phyloP scores from a whole-genome alignment of 2,113 vertebrate species.

The Labeo catla region DNA sequence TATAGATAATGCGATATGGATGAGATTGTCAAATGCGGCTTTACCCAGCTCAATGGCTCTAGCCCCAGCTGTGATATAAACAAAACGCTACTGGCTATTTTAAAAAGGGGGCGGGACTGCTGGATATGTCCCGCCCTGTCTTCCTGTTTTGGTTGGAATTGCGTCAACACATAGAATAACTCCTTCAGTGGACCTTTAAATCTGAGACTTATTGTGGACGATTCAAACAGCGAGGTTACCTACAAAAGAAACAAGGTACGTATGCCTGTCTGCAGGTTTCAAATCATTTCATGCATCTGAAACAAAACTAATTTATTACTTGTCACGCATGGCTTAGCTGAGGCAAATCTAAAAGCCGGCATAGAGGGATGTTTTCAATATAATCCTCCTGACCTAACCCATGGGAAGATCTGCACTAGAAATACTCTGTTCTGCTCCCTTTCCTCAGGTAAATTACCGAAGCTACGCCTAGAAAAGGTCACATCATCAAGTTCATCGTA shows the following conservation, averaged over 20 bases:
- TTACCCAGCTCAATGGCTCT: too few relatives aligned
- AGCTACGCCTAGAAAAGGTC: background rate
- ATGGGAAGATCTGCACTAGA: conserved; percentile 42
- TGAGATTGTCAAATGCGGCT: too few relatives aligned
- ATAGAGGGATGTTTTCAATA: conserved; percentile 25
- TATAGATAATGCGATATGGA: too few relatives aligned
- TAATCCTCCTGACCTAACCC: conserved; percentile 23
- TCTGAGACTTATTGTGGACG: background rate
- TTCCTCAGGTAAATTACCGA: conserved; percentile 9
- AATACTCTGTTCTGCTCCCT: conserved; percentile 5
- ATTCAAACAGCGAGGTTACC: conserved; percentile 8
- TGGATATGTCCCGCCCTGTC: too few relatives aligned
- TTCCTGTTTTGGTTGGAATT: too few relatives aligned
- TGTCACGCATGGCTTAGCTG: conserved; percentile 71
- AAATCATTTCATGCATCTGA: conserved; percentile 75
- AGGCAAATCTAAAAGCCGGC: conserved; percentile 61
- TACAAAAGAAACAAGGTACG: conserved; percentile 35
- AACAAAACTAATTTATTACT: conserved; percentile 77
- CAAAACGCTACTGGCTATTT: too few relatives aligned
- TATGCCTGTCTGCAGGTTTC: conserved; percentile 67
- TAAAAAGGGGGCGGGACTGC: too few relatives aligned
- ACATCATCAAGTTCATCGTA: background rate
- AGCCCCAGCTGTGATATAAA: too few relatives aligned
- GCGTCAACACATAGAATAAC: too few relatives aligned
- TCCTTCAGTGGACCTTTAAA: too few relatives aligned